Evolutionary conservation across 2,113 vertebrate species (phyloP), one percentile per base, ranked within the genome.

Genomic region (Nematolebias whitei): DNA sequence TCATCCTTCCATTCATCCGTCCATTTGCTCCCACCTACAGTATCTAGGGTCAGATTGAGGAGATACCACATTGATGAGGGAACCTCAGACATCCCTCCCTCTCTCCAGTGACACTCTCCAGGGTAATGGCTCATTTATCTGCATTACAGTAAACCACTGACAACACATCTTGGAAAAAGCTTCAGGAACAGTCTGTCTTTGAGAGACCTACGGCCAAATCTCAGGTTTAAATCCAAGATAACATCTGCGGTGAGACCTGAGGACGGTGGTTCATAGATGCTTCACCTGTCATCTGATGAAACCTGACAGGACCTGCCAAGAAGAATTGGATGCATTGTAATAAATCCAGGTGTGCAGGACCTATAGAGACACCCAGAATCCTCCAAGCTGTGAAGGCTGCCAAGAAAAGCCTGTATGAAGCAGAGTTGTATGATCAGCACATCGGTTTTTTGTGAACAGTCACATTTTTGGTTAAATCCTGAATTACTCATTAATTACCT

Each of bases 211-310:
- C 32, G 15, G 20, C 45, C 38, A 11, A 45, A 64, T 22, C 43
- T 26, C 59, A 56, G 59, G 40, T 60, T 73, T 65, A 26, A 66
- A 64, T 24, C 45, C 60, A 20, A 12, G 19, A 57, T 29, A 53
- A 20, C 63, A 65, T 44, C 62, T 40, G 71, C 19, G 15, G 35
- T 56, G 50, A 53, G 59, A 62, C 51, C 43, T 49, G 50, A 55
- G 26, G 58, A 71, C 45, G 16, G 53, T n/a, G 62, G 41, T 48
- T 71, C n/a, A 2, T 16, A 62, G 53, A 65, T 44, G 26, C 62
- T 65, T 53, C 40, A 39, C 47, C 39, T 53, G 15, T 24, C 65
- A 59, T 39, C 47, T 52, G 48, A 53, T 19, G 18, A 58, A 58
- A 50, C 62, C 20, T 59, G 47, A 59, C 35, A 56, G 51, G 44